Percentiles rank a stretch among this genome's conserved stretches.
Evolutionary conservation across 1,140 invertebrate genomes (phyloP).

Genomic region (Sinonovacula constricta): DNA sequence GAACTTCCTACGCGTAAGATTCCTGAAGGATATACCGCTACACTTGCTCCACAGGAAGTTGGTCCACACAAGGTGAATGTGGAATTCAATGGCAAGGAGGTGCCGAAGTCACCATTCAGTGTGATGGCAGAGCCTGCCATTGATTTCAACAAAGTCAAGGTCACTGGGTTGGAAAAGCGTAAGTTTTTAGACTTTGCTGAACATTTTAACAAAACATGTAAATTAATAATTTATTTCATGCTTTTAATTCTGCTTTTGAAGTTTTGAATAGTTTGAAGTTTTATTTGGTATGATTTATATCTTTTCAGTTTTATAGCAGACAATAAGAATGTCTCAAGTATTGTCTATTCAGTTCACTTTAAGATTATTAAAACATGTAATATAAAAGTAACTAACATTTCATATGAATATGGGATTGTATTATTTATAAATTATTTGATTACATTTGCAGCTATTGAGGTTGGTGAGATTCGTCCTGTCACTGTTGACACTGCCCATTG

Average conservation of each 20-base stretch:
- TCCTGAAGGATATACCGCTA: slow-evolving; percentile 88
- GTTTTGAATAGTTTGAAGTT: too few relatives aligned
- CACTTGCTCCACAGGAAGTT: slow-evolving; percentile 90
- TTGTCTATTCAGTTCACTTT: too few relatives aligned
- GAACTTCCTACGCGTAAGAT: slow-evolving; percentile 82
- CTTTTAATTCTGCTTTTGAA: too few relatives aligned
- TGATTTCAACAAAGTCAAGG: slow-evolving; percentile 29
- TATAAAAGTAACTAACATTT: too few relatives aligned
- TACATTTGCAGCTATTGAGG: slow-evolving; percentile 69
- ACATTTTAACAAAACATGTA: background rate
- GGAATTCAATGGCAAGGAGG: slow-evolving; percentile 66
- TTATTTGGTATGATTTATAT: too few relatives aligned
- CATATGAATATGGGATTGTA: too few relatives aligned
- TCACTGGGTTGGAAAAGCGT: slow-evolving; percentile 45
- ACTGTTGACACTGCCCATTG: slow-evolving; percentile 87
- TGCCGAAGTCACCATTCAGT: slow-evolving; percentile 73
- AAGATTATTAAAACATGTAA: too few relatives aligned
- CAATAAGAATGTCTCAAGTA: too few relatives aligned
- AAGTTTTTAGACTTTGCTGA: slow-evolving; percentile 16
- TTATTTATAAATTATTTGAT: too few relatives aligned
- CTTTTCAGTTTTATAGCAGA: too few relatives aligned
- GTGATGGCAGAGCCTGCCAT: slow-evolving; percentile 50
- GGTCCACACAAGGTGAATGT: slow-evolving; percentile 81
- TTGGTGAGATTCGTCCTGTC: slow-evolving; percentile 85
- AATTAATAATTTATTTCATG: background rate